A percentile compares a stretch with the other conserved stretches of the same genome.
phyloP scores from a whole-genome alignment of 2,113 vertebrate species.

The Dipodomys spectabilis region DNA sequence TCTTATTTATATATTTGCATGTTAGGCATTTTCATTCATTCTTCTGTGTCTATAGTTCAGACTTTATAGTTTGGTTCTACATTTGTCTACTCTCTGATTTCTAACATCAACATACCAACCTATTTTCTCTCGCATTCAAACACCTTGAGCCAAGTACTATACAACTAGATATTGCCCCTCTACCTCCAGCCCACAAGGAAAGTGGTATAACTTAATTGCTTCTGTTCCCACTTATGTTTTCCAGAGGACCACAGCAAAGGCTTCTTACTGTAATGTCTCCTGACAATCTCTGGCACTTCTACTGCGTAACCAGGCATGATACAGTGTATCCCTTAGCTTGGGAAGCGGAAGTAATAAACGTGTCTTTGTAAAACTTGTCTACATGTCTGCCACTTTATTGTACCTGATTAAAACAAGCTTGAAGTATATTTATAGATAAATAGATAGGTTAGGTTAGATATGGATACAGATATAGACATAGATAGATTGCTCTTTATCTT shows the following conservation, averaged over 20 bases:
- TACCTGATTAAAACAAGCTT: neutral
- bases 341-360: neutral
- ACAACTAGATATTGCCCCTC: neutral
- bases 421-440: neutral
- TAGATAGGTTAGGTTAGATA: too few species aligned
- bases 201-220: neutral
- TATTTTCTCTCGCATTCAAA: neutral
- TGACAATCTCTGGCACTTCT: too few species aligned
- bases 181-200: neutral
- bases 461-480: too few species aligned
- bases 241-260: neutral
- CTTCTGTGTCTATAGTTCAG: neutral
- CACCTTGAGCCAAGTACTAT: neutral
- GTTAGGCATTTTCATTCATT: neutral
- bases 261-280: too few species aligned
- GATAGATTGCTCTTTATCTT: too few species aligned
- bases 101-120: neutral
- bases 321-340: neutral
- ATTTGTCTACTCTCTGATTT: neutral
- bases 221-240: neutral
- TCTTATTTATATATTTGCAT: neutral
- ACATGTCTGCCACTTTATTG: too few species aligned
- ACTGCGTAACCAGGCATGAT: rapidly evolving
- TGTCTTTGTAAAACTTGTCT: neutral
- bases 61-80: neutral